Evolutionary conservation across 2,797 vertebrate genomes (phyloP), one percentile per base, ranked within the genome.

Genomic region (Oryzias sinensis): DNA sequence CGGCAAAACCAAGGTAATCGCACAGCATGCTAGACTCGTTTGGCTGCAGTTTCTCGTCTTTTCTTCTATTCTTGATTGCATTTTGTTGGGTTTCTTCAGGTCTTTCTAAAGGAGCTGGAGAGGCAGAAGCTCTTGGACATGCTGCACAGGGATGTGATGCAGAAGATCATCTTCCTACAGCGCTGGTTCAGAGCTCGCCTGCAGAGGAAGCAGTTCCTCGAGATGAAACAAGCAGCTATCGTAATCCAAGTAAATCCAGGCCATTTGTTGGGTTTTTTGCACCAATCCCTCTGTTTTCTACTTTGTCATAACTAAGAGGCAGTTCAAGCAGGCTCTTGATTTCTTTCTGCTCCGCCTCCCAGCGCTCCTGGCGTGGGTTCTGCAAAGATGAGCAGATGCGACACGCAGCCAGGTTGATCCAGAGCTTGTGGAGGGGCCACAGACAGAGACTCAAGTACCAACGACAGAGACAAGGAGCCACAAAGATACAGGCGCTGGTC

Each of bases 81-180:
- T 20, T 20, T 13, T 43, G 2, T 49, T 43, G 20, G 47, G 14
- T 49, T 1, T 67, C 27, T 24, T 51, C 81, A 99, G 97, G 94
- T 99, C 37, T 99, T 98, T 72, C 90, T 99, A 78, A 98, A 99
- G 75, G 97, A 98, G 83, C 87, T 91, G 0, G 93, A 95, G 66
- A 86, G 96, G 11, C 97, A 99, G 84, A 86, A 90, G 56, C 92
- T 99, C 47, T 94, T 95, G 82, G 97, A 98, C 67, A 92, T 85
- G 0, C 90, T 98, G 72, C 97, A 99, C 86, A 94, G 89, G 45
- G 97, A 98, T 14, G 97, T 99, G 1, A 94, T 98, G 79, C 84
- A 71, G 9, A 98, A 97, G 83, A 99, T 98, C 70, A 79, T 98
- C 72, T 93, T 96, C 46, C 92, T 99, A 14, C 97, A 99, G 85